A percentile compares a stretch with the other conserved stretches of the same genome.
phyloP scores from a whole-genome alignment of 2,888 invertebrate species.

The Emesis castigata region DNA sequence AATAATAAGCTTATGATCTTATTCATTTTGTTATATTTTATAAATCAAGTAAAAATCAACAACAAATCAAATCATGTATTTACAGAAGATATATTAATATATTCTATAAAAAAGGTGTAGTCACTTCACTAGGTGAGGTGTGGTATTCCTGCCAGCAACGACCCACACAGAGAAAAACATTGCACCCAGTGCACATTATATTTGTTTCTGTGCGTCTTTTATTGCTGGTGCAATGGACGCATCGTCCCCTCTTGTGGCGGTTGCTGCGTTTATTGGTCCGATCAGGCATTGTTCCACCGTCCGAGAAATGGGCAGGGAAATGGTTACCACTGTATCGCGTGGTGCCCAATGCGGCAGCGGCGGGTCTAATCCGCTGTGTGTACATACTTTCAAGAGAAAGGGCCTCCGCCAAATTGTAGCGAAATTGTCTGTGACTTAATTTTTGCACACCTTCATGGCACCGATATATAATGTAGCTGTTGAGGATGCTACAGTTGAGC shows the following conservation, averaged over 20 bases:
- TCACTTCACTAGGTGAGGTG: neutral
- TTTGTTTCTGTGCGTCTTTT: neutral
- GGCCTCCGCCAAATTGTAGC: neutral
- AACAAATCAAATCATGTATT: neutral
- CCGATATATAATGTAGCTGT: constrained; percentile 24
- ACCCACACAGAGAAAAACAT: neutral
- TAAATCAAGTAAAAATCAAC: neutral
- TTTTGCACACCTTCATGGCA: neutral
- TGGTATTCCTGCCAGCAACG: neutral
- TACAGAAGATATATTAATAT: neutral
- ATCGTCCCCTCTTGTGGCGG: neutral
- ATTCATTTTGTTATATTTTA: neutral
- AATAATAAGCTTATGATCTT: neutral
- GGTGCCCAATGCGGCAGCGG: neutral
- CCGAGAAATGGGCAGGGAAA: neutral
- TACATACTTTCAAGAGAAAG: neutral
- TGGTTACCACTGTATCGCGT: neutral
- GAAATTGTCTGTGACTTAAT: constrained; percentile 12
- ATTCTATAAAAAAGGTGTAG: neutral
- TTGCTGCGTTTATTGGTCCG: neutral
- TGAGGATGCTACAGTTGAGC: constrained; percentile 25
- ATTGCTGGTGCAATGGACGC: neutral
- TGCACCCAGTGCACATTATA: neutral
- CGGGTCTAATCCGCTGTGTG: neutral
- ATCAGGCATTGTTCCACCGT: neutral